phyloP scores from a whole-genome alignment of 2,113 vertebrate genomes.

The Bombycilla garrulus region DNA sequence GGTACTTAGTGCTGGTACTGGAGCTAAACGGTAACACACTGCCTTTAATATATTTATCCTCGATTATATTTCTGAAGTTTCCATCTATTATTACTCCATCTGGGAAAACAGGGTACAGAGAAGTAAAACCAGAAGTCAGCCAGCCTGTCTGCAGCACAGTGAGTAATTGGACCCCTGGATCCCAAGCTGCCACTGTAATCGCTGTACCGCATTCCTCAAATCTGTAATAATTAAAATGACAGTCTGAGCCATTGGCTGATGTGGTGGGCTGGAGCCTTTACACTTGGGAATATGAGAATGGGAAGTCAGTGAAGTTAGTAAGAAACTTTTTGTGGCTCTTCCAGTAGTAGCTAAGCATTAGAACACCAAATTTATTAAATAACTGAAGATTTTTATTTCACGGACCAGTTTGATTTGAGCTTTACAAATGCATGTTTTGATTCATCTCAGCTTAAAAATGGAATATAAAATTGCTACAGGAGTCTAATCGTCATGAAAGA shows the following conservation, averaged over 20 bases:
- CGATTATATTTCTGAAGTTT: constrained; percentile 19
- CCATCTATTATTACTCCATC: not conserved
- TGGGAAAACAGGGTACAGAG: not conserved
- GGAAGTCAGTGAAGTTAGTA: not conserved
- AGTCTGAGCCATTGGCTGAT: not conserved
- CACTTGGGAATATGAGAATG: not conserved
- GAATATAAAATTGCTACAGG: not conserved
- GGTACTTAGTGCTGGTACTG: not conserved
- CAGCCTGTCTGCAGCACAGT: not conserved
- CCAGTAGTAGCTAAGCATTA: not conserved
- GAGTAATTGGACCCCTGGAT: constrained; percentile 30
- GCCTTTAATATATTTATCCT: not conserved
- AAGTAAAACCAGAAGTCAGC: constrained; percentile 45
- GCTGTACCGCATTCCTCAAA: constrained; percentile 11
- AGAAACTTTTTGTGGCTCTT: not conserved
- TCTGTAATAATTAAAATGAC: constrained; percentile 37
- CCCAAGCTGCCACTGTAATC: constrained; percentile 16
- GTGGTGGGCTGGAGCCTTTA: not conserved
- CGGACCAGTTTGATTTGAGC: not conserved
- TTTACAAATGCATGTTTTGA: not conserved
- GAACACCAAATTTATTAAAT: not conserved
- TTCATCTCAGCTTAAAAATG: not conserved
- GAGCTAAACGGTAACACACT: not conserved
- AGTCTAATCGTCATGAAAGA: not conserved
- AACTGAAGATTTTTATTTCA: not conserved